Evolutionary conservation across 2,888 invertebrate genomes (phyloP).

Genomic region (Sinotaia quadrata): DNA sequence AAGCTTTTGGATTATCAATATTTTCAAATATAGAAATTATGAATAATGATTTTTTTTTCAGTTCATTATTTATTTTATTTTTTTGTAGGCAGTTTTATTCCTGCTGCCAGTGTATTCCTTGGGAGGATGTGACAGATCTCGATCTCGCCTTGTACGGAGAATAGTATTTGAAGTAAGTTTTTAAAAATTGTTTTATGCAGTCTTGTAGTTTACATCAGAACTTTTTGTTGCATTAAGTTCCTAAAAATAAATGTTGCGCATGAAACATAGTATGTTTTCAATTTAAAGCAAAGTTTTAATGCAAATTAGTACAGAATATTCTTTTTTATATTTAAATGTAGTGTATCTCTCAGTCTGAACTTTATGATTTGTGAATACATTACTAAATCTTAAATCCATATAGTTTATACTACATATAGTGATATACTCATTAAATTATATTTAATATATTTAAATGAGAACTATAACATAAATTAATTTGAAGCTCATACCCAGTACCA

Average conservation of each 20-base stretch:
- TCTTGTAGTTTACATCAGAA: neutral
- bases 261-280: neutral
- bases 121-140: conserved; percentile 34
- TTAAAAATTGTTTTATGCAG: neutral
- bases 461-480: too few relatives aligned
- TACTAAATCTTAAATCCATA: too few relatives aligned
- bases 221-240: neutral
- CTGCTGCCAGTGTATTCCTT: neutral
- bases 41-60: too few relatives aligned
- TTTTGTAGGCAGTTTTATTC: conserved; percentile 6
- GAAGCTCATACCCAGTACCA: too few relatives aligned
- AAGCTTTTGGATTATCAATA: too few relatives aligned
- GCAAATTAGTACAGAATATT: neutral
- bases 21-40: too few relatives aligned
- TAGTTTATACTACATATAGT: too few relatives aligned
- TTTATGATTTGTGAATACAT: neutral
- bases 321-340: neutral
- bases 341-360: neutral
- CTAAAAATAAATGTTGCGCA: neutral
- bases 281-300: neutral
- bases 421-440: too few relatives aligned
- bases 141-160: conserved; percentile 47
- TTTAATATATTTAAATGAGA: too few relatives aligned
- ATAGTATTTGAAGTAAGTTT: conserved; percentile 46
- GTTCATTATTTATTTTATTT: neutral